Evolutionary conservation across 2,888 invertebrate species (phyloP), one percentile per base, ranked within the genome.

Genomic region (Heliconius aoede): DNA sequence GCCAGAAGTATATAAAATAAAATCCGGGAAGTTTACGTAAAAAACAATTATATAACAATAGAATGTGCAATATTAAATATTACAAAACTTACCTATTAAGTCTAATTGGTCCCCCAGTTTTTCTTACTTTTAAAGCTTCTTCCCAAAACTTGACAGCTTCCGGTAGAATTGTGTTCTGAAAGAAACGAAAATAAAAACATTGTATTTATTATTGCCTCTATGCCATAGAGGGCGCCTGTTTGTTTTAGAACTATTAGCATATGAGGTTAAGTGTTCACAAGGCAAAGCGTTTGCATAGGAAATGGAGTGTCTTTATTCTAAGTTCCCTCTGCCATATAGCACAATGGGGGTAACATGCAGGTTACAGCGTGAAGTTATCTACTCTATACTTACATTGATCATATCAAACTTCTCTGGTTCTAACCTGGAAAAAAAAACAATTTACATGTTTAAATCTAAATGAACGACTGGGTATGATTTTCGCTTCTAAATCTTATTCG

Each of bases 81-180:
- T 36, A 11, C 3, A 36, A 24, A 3, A 89, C 94, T 88, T 88
- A 98, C 98, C 98, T 97, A 90, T 98, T 98, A 72, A 99, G 95
- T 84, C 97, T 96, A 81, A 99, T 98, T 2, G 97, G 97, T 76
- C 96, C 97, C 81, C 96, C 97, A 5, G 98, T 98, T 90, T 97
- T 97, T 73, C 98, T 95, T 3, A 99, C 98, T 95, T 97, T 97
- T 76, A 99, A 94, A 0, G 99, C 98, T 87, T 96, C 96, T 89
- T 99, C 97, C 99, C 99, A 99, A 93, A 98, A 99, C 82, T 96
- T 96, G 1, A 99, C 98, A 64, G 99, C 99, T 88, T 98, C 96
- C 0, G 98, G 98, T 82, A 99, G 91, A 80, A 99, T 97, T 72
- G 98, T 98, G 86, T 98, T 97, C 97, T 98, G 95, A 65, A 95